A percentile compares a stretch with the other conserved stretches of the same genome.
Conservation (phyloP, 2,113 vertebrate species). For the Pygoscelis adeliae region DNA sequence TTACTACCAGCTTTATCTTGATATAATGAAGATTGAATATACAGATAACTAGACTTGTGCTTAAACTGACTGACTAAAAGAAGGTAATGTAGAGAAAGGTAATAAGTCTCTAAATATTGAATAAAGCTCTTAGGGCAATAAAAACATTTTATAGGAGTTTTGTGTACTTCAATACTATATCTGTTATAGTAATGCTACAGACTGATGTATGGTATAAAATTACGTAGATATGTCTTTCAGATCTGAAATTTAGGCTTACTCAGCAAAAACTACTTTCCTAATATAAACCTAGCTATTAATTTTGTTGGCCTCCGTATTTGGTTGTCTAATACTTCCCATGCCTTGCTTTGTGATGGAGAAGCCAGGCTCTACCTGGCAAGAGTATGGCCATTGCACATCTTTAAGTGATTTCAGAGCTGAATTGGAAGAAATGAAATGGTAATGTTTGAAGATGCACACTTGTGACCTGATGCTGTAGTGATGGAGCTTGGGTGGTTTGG, state of each 20-base stretch:
- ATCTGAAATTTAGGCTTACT: not conserved
- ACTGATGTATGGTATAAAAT: not conserved
- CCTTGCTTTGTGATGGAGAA: not conserved
- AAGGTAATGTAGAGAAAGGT: not conserved
- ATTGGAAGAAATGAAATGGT: not conserved
- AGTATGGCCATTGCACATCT: not conserved
- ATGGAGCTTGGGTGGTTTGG: not conserved
- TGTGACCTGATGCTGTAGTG: not conserved
- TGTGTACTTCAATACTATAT: not conserved
- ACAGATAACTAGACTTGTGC: not conserved
- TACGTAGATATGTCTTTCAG: not conserved
- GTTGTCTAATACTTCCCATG: not conserved
- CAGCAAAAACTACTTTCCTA: not conserved
- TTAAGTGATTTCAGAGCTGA: not conserved
- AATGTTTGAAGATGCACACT: not conserved
- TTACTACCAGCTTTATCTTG: constrained; percentile 27
- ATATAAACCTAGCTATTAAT: not conserved
- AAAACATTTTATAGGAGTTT: not conserved
- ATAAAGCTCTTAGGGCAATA: not conserved
- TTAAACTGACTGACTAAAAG: not conserved
- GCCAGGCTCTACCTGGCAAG: not conserved
- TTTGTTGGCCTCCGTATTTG: fast-evolving
- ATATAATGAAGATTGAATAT: constrained; percentile 29
- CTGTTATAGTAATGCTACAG: not conserved
- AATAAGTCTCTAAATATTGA: not conserved